phyloP scores from a whole-genome alignment of 92 coral and sea anemone genomes.

The Actinostola sp. region DNA sequence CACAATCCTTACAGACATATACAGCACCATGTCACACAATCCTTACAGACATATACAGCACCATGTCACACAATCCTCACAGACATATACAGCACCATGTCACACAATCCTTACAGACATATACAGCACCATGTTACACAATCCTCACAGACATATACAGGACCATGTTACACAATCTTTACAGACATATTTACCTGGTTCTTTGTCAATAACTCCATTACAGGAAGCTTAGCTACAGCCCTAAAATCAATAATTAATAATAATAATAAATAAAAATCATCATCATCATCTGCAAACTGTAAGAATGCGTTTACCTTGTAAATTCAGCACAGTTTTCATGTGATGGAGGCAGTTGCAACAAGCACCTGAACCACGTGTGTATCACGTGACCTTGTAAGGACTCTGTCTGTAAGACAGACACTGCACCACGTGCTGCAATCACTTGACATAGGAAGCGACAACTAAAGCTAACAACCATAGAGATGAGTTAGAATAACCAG shows the following conservation, averaged over 20 bases:
- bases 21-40: no score
- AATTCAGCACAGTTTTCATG: constrained; percentile 63
- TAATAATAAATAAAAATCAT: background rate
- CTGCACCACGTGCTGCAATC: constrained; percentile 70
- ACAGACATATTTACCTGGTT: constrained; percentile 52
- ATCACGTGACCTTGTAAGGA: constrained; percentile 68
- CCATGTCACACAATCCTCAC: no score
- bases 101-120: no score
- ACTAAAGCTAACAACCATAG: constrained; percentile 65
- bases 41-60: no score
- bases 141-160: no score
- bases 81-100: no score
- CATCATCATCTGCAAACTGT: background rate
- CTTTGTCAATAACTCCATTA: constrained; percentile 48
- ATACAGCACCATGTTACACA: no score
- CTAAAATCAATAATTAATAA: no score
- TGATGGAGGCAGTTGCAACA: constrained; percentile 73
- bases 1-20: no score
- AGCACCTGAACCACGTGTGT: constrained; percentile 95
- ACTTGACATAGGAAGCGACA: constrained; percentile 83
- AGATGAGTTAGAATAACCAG: no score
- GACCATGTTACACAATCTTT: background rate
- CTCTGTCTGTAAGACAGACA: constrained; percentile 54
- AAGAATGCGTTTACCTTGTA: constrained; percentile 63
- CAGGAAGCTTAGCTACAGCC: constrained; percentile 65